phyloP scores from a whole-genome alignment of 2,888 invertebrate genomes.

The Junonia oenone region DNA sequence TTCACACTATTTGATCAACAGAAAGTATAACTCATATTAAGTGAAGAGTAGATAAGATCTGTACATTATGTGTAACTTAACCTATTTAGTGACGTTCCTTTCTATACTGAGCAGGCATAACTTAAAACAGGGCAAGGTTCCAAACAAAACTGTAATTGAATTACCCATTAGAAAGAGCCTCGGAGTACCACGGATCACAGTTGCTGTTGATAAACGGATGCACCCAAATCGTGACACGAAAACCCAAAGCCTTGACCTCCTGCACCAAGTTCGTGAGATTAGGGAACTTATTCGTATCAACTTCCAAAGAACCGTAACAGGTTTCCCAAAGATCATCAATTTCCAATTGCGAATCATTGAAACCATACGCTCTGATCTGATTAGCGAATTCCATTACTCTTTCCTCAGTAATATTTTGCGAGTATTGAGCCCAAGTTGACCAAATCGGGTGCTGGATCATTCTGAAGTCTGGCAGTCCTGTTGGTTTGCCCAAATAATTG shows the following conservation, averaged over 20 bases:
- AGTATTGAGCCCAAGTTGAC: slow-evolving; percentile 92
- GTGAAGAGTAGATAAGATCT: no score
- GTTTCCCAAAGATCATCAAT: slow-evolving; percentile 94
- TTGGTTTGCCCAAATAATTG: slow-evolving; percentile 82
- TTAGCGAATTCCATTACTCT: slow-evolving; percentile 82
- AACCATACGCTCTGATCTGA: slow-evolving; percentile 82
- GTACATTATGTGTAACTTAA: no score
- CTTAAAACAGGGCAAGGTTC: no score
- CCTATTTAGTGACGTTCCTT: no score
- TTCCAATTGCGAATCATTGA: slow-evolving; percentile 87
- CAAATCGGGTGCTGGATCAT: slow-evolving; percentile 91
- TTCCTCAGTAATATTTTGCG: slow-evolving; percentile 80
- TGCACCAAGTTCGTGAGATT: slow-evolving; percentile 81
- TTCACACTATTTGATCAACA: no score
- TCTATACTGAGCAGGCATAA: no score
- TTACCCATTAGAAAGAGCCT: slow-evolving; percentile 78
- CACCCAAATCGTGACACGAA: slow-evolving; percentile 89
- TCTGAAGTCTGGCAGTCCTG: slow-evolving; percentile 79
- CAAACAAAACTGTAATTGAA: slow-evolving; percentile 16
- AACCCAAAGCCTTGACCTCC: slow-evolving; percentile 82
- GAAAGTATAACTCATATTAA: no score
- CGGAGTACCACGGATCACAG: slow-evolving; percentile 81
- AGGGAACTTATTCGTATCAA: slow-evolving; percentile 85
- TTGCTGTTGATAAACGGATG: slow-evolving; percentile 91
- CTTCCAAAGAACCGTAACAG: slow-evolving; percentile 89